Conservation (phyloP, 1,140 invertebrate species). For the Drosophila malerkotliana region DNA sequence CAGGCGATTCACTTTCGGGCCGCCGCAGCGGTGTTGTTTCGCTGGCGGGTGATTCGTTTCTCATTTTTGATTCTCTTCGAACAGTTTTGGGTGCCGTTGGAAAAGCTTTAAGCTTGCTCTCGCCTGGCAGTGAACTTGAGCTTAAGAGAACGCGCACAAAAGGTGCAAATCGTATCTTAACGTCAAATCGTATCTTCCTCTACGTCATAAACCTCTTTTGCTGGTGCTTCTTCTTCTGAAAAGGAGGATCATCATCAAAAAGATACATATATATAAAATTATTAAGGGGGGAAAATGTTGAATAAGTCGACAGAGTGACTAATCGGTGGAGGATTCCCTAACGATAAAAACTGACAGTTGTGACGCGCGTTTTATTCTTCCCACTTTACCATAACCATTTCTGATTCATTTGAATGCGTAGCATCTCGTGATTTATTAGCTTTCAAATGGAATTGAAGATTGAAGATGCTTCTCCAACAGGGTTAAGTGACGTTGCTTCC, state of each 20-base stretch:
- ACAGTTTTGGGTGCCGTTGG: conserved; percentile 37
- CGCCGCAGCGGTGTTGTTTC: conserved; percentile 78
- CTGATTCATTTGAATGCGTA: conserved; percentile 2
- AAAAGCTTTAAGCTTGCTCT: conserved; percentile 44
- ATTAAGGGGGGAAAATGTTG: conserved; percentile 24
- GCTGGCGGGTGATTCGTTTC: conserved; percentile 72
- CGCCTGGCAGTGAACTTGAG: conserved; percentile 69
- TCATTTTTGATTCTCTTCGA: conserved; percentile 61
- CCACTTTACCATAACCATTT: background rate
- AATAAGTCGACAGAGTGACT: conserved; percentile 43
- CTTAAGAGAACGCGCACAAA: conserved; percentile 11
- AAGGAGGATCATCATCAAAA: conserved; percentile 4
- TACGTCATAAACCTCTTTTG: conserved; percentile 15
- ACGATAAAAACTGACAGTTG: conserved; percentile 34
- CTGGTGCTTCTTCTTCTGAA: background rate
- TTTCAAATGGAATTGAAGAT: conserved; percentile 20
- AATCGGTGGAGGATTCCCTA: conserved; percentile 53
- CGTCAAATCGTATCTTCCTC: background rate
- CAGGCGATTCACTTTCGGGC: conserved; percentile 39
- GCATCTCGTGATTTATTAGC: conserved; percentile 41
- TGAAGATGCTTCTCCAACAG: conserved; percentile 10
- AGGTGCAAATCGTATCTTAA: conserved; percentile 34
- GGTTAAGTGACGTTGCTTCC: conserved; percentile 42
- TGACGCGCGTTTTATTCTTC: conserved; percentile 27
- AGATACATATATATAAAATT: conserved; percentile 15